Evolutionary conservation across 2,888 invertebrate genomes (phyloP).

Genomic region (Gortyna flavago): DNA sequence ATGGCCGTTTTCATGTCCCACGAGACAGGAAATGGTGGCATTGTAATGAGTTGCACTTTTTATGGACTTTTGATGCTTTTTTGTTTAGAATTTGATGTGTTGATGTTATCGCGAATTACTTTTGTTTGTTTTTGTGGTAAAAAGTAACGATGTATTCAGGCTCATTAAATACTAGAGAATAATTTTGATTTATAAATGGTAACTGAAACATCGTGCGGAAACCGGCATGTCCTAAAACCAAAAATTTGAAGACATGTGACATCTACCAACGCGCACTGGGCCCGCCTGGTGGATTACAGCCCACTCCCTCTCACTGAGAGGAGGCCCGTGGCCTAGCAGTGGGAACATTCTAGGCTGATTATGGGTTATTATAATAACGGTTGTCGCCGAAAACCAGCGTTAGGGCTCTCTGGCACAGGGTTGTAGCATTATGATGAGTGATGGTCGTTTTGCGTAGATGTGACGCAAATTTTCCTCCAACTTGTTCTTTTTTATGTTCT

Average conservation of each 20-base stretch:
- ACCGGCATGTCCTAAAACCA: not conserved
- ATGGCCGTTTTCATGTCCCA: constrained; percentile 58
- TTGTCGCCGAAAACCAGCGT: too few species aligned
- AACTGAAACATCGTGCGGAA: not conserved
- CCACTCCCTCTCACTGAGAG: not conserved
- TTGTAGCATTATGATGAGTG: too few species aligned
- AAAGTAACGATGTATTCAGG: too few species aligned
- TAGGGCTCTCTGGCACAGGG: too few species aligned
- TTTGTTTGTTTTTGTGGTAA: not conserved
- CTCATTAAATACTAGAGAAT: not conserved
- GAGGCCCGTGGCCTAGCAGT: not conserved
- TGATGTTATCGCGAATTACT: not conserved
- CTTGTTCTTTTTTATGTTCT: too few species aligned
- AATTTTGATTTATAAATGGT: not conserved
- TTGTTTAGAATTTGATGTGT: not conserved
- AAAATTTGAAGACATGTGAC: not conserved
- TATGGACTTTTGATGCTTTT: constrained; percentile 28
- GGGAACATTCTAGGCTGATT: not conserved
- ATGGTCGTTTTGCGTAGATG: too few species aligned
- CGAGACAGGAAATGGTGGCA: constrained; percentile 55
- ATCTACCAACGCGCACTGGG: not conserved
- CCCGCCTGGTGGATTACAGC: not conserved
- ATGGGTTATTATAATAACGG: too few species aligned
- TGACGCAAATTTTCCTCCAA: too few species aligned
- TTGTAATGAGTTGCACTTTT: constrained; percentile 37